Evolutionary conservation across 2,113 vertebrate genomes (phyloP), one percentile per base, ranked within the genome.

Genomic region (Coturnix japonica): DNA sequence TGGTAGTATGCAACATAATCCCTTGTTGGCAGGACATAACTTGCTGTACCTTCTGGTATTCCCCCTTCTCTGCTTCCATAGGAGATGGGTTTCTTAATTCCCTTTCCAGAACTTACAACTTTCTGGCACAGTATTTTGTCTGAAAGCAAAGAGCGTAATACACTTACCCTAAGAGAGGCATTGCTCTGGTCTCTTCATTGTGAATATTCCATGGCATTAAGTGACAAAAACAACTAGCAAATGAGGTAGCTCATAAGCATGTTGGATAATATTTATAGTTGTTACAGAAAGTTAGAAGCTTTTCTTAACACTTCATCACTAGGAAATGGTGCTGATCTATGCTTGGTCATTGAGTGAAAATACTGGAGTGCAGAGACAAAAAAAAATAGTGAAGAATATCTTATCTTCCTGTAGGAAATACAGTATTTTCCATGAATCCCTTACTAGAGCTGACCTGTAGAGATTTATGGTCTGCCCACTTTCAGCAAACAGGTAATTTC

Each of bases 301-400:
- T 67, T 41, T 54, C 33, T 78, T 61, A 75, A 11, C 65, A 30
- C 30, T 61, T 15, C 14, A 31, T 22, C 23, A 31, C 53, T 22
- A 69, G 64, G 35, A 82, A 80, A 54, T 28, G 33, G 9, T 39
- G 37, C 35, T 70, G 39, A 2, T 69, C 31, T 75, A 49, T 53
- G 6, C 18, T 33, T 83, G 64, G n/a, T 7, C 30, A 77, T 76
- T 65, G 26, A 66, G 11, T 47, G 44, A 39, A 91, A 82, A 10
- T 33, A 39, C 46, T 10, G 59, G 39, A 80, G 25, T 30, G 5
- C 30, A 70, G 44, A 69, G 25, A 64, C 16, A 28, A 63, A 31
- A 43, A 47, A 64, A 46, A 16, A 16, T 3, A 61, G 18, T 0
- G 0, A 49, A 46, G 33, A 63, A 41, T 66, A 14, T 71, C 28